Evolutionary conservation across 2,888 invertebrate genomes (phyloP), one percentile per base, ranked within the genome.

Genomic region (Melanophora roralis): DNA sequence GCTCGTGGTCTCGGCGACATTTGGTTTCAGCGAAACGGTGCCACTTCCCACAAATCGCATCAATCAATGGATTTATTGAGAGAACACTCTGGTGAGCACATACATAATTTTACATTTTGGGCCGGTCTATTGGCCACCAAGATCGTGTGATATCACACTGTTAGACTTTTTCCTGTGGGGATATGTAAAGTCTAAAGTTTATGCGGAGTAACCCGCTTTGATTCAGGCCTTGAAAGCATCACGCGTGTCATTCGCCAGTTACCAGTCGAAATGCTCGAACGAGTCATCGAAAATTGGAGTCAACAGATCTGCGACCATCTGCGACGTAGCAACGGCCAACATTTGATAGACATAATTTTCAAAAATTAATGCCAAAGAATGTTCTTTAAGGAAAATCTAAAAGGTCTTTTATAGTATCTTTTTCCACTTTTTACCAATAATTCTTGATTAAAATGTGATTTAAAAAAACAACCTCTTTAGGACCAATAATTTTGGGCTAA

Each of bases 201-300:
- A 60, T 43, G 45, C 27, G 27, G 3, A 27, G 4, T 5, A 27
- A 27, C 27, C 27, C 27, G 27, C 27, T 27, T 27, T 6, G 27
- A 5, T 27, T 6, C 3, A 6, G 27, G 4, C 27, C 6, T 27
- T 3, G 27, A 27, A 27, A 6, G 6, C 60, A 60, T 60, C 60
- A 40, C 43, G 38, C 40, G 40, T 21, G 60, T 38, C 38, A 40
- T 60, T 60, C 60, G 60, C 60, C 40, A 60, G 60, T 40, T 60
- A 60, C 60, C 60, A 40, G 40, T 60, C 40, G 60, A 60, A 60
- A 60, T 60, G 38, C 60, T 60, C 19, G 60, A 40, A 60, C 19
- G 40, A 60, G 38, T 60, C 60, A 40, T 38, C 60, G 19, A 60
- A 60, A 38, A 38, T 38, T 38, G 38, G 9, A 38, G 7, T 38